Base-by-base conservation (phyloP, 1,140 invertebrate species). In the Caenorhabditis tropicalis region DNA sequence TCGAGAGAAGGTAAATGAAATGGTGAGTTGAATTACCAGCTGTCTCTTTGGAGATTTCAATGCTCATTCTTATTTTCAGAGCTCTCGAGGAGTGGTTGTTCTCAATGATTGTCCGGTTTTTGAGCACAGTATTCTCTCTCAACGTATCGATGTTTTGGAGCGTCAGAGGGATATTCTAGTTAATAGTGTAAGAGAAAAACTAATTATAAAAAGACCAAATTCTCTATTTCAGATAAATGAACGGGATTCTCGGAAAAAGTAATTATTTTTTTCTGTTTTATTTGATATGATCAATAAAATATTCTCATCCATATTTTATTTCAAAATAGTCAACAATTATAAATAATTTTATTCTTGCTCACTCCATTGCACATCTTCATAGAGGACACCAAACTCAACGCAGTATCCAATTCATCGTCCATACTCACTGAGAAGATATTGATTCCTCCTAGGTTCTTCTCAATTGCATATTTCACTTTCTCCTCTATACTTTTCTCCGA, bases 121-220 rank as follows among this genome's bases (percentile, higher is more conserved):
- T 12, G 33, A 39, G 2, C 60, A 70, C n/a, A 33, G 39, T 12
- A 15, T 70, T 27, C 33, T 70, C 12, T 12, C 15, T 9, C 60
- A 70, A 19, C 60, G 60, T 7, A 39, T 70, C 33, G 60, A 70
- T 70, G 60, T 70, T 70, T 33, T 70, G 19, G 31, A 70, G n/a
- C 60, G 60, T 19, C 60, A 70, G 19, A 12, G 60, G 19, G 31
- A 70, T 36, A 70, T 70, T 70, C 60, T 70, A 4, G 60, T 36
- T 5, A 33, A 70, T 15, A 70, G 60, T 36, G 60, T 70, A 33
- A 39, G 60, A 21, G 2, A n/a, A n/a, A n/a, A n/a, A n/a, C n/a
- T n/a, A n/a, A n/a, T n/a, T n/a, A n/a, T n/a, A n/a, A n/a, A n/a
- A n/a, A n/a, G n/a, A n/a, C n/a, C n/a, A n/a, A n/a, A n/a, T n/a